Percentiles rank a stretch among this genome's conserved stretches.
phyloP scores from a whole-genome alignment of 2,888 invertebrate species.

The Cepaea hortensis region DNA sequence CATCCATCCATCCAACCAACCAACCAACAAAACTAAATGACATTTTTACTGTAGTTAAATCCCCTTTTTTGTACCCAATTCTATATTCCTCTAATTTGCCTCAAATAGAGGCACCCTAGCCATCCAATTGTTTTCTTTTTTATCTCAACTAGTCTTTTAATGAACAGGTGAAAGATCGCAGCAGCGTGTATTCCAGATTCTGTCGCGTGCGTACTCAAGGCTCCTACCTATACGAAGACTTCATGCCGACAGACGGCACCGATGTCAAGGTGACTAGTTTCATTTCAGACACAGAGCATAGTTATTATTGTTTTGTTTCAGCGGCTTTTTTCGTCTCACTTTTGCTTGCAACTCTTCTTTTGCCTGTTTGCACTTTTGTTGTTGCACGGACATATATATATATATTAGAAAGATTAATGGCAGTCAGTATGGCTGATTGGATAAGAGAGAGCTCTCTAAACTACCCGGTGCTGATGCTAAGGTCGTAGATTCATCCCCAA shows the following conservation, averaged over 20 bases:
- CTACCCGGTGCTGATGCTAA: too few relatives aligned
- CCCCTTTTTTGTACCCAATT: background rate
- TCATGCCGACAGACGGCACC: conserved; percentile 99
- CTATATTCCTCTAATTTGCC: background rate
- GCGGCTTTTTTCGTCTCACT: background rate
- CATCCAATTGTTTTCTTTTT: conserved; percentile 21
- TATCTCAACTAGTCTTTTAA: conserved; percentile 33
- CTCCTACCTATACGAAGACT: conserved; percentile 99
- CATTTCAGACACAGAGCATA: background rate
- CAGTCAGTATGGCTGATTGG: too few relatives aligned
- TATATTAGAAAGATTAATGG: too few relatives aligned
- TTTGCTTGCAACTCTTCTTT: background rate
- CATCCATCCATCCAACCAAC: too few relatives aligned
- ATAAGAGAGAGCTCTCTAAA: too few relatives aligned
- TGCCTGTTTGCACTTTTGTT: background rate
- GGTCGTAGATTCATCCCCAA: too few relatives aligned
- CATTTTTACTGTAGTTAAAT: too few relatives aligned
- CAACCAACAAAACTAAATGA: too few relatives aligned
- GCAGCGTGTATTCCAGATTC: conserved; percentile 96
- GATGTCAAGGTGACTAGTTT: conserved; percentile 81
- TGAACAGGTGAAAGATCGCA: conserved; percentile 95
- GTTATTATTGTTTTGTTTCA: background rate
- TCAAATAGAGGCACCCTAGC: background rate
- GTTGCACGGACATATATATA: background rate
- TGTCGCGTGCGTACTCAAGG: conserved; percentile 96